Base-by-base conservation (phyloP, 2,113 vertebrate genomes). In the Melanotaenia duboulayi region DNA sequence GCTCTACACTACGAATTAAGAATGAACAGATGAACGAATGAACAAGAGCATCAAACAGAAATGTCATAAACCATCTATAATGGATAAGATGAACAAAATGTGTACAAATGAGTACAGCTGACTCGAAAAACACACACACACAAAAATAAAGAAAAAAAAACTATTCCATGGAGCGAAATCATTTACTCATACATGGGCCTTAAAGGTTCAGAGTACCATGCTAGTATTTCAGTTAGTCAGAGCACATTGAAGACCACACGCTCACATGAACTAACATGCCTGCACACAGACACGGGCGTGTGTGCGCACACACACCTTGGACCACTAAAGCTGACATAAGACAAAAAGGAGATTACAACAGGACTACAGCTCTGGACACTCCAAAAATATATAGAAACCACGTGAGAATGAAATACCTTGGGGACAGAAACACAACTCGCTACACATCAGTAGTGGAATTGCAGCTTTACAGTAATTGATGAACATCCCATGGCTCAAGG, bases 401-500 rank as follows among this genome's bases (percentile, higher is more conserved):
- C 95, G 92, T 95, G 87, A 95, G 95, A 94, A 93, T 94, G 95
- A 96, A 94, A 94, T 94, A 95, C 93, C 94, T 90, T 91, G 94
- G 95, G 95, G 95, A 95, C 94, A 94, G 94, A 94, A 65, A 97
- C 96, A 96, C 96, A 95, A 96, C 95, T 95, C 91, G 94, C 96
- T 97, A 97, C 95, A 91, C 92, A 90, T 97, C 95, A 96, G 96
- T 97, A 94, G 97, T 96, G 96, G 96, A 97, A 97, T 97, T 93
- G 96, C 95, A 94, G 96, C 96, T 87, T 97, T 99, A 98, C 96
- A 97, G 96, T 98, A 97, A 96, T 95, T 95, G 83, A 96, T 96
- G 97, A 97, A 96, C 92, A 93, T 96, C 96, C 97, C 96, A 96
- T 97, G 96, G 98, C 97, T 99, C 96, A 94, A 96, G 95, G 96